Conservation (phyloP, 2,888 invertebrate species). For the Tricholauxania praeusta region DNA sequence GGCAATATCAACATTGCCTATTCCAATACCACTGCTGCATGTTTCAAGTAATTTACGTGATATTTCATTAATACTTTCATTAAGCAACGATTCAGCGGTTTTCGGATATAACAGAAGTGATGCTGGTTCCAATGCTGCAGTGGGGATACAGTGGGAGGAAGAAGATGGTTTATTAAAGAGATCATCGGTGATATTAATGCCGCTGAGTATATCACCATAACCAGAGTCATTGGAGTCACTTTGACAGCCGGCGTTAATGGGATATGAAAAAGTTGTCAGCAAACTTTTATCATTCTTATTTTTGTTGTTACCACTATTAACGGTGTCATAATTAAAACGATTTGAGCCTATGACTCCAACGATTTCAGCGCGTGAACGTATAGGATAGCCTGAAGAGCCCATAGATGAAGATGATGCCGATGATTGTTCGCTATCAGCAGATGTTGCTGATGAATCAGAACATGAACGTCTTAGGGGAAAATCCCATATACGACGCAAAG, state of each 20-base stretch:
- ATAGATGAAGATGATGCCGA: slow-evolving; percentile 51
- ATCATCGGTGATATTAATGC: slow-evolving; percentile 65
- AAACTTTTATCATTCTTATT: slow-evolving; percentile 28
- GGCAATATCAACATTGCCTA: slow-evolving; percentile 28
- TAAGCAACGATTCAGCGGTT: slow-evolving; percentile 63
- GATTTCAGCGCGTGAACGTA: slow-evolving; percentile 57
- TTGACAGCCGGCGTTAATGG: slow-evolving; percentile 43
- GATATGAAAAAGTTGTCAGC: neutral
- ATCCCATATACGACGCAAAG: slow-evolving; percentile 66
- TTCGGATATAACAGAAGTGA: slow-evolving; percentile 47
- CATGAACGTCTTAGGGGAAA: slow-evolving; percentile 65
- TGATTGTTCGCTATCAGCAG: slow-evolving; percentile 50
- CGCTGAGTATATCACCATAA: slow-evolving; percentile 65
- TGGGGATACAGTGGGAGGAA: neutral
- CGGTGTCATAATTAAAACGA: slow-evolving; percentile 50
- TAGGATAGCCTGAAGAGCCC: slow-evolving; percentile 49
- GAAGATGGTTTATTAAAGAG: slow-evolving; percentile 53
- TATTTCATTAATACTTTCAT: slow-evolving; percentile 67
- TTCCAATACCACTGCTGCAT: slow-evolving; percentile 57
- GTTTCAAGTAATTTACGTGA: slow-evolving; percentile 68
- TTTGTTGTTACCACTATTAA: slow-evolving; percentile 15
- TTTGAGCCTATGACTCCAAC: slow-evolving; percentile 66
- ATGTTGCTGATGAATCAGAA: slow-evolving; percentile 63
- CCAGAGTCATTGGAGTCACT: slow-evolving; percentile 59
- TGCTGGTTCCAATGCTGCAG: slow-evolving; percentile 21